Evolutionary conservation across 2,797 vertebrate genomes (phyloP), one percentile per base, ranked within the genome.

Genomic region (Arvicola amphibius): DNA sequence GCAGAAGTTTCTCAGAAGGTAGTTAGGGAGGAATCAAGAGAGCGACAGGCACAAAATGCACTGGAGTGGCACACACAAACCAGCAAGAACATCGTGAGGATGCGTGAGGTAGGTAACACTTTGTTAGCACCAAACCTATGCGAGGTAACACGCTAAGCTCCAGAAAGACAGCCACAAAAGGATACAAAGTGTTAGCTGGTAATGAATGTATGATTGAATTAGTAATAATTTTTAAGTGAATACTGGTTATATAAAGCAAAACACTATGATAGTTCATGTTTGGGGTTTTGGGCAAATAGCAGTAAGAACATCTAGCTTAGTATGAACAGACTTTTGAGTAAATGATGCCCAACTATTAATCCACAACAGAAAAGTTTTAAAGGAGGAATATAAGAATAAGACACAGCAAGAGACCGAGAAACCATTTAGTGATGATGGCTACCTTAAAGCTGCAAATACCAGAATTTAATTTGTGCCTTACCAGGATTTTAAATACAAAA

Each of bases 391-490:
- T 53, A 95, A 23, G 32, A 32, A 61, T 5, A 53, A 51, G 59
- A 71, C 6, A 27, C 21, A 25, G n/a, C 71, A 90, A 69, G 29
- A 48, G 23, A 37, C 11, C 32, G 3, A 94, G 59, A 56, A 87
- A 53, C 43, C 65, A 43, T 59, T 90, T 88, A 59, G 25, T 76
- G 46, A 40, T 76, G 46, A 32, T 81, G 88, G 89, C 25, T 73
- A 77, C 92, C 37, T 92, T 74, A 94, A 96, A n/a, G 37, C 65
- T 63, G 76, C 37, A 78, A 88, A 86, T 85, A 76, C 16, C 46
- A 77, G 25, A 85, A 76, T 87, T 95, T 92, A 76, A 81, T 76
- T 88, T 88, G 34, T 87, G 23, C 23, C 84, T 74, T 37, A n/a
- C 2, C 29, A 59, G 43, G 16, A 14, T 92, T 81, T 74, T 71